Base-by-base conservation (phyloP, 2,797 vertebrate species). In the Galago senegalensis region DNA sequence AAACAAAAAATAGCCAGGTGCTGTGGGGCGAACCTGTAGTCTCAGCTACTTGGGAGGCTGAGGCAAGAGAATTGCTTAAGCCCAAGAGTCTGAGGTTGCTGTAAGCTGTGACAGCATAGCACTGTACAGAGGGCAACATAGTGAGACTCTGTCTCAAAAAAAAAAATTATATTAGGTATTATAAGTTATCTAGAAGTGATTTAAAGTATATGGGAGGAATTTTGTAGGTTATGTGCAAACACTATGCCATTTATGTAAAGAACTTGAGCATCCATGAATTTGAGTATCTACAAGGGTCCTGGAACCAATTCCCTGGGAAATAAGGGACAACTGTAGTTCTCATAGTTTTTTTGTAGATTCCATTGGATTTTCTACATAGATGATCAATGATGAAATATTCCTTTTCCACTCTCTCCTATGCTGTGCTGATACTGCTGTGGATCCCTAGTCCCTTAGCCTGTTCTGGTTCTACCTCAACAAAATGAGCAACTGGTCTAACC, bases 361-460 rank as follows among this genome's bases (percentile, higher is more conserved):
- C 67, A 40, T n/a, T 90, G 58, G 18, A 91, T 83, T 96, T 91
- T 88, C 83, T 91, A 60, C n/a, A 20, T 90, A 96, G 43, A 86
- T 80, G n/a, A 91, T 96, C 37, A 86, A 7, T 95, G 86, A 79
- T 86, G 43, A 93, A 95, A 63, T 61, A 75, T 82, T 72, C 31
- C 60, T 94, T 95, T 94, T 80, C 76, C 34, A 72, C 70, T 86
- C 16, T 94, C 10, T 87, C 75, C 31, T 93, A 34, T 86, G 29
- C 16, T 86, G 2, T 56, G 37, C 65, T 84, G 53, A 89, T 81
- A 93, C 17, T 21, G 72, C 27, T 18, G 2, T 81, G 70, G 23
- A 60, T 94, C 5, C 56, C 70, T 96, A 94, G 40, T 87, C 18
- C 72, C 37, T 79, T 91, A 87, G 65, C 37, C 88, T 34, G 70